These are phyloP conservation scores for Mergus octosetaceus DNA, from an alignment of 2,797 vertebrate species.

Conservation along the genomic window DNA sequence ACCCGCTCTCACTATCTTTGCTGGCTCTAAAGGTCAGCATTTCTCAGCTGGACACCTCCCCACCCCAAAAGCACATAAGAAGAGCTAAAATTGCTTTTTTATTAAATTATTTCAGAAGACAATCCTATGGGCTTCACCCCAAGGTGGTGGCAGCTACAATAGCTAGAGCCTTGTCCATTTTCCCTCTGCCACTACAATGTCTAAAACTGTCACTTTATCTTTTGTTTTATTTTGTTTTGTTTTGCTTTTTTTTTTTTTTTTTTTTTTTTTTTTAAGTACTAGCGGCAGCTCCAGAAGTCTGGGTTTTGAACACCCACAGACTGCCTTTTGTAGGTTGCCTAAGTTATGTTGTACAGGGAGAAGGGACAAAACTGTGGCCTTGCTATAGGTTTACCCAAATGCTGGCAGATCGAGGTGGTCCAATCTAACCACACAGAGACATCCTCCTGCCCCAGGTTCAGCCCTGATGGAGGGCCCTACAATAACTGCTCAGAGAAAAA, in stretches of 20 bases:
- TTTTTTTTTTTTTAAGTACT: background rate
- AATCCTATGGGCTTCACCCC: background rate
- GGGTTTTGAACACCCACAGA: background rate
- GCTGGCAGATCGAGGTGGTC: background rate
- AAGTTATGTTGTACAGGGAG: background rate
- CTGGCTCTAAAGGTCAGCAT: background rate
- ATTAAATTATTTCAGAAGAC: background rate
- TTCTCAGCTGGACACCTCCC: background rate
- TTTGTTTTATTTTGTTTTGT: rapidly evolving
- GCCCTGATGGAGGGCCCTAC: background rate
- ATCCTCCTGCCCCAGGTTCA: background rate
- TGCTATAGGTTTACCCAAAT: background rate
- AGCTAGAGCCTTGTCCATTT: background rate
- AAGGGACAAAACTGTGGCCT: background rate
- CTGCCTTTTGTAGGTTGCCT: background rate
- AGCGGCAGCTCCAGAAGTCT: background rate
- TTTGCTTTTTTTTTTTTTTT: rapidly evolving
- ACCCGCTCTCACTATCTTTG: background rate
- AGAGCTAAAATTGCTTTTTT: background rate
- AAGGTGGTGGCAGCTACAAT: background rate
- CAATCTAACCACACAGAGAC: background rate
- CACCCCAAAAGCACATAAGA: rapidly evolving
- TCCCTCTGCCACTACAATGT: background rate
- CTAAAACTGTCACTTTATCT: background rate
- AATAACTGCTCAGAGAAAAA: background rate